Conservation (phyloP, 2,113 vertebrate species). For the Limnothrissa miodon region DNA sequence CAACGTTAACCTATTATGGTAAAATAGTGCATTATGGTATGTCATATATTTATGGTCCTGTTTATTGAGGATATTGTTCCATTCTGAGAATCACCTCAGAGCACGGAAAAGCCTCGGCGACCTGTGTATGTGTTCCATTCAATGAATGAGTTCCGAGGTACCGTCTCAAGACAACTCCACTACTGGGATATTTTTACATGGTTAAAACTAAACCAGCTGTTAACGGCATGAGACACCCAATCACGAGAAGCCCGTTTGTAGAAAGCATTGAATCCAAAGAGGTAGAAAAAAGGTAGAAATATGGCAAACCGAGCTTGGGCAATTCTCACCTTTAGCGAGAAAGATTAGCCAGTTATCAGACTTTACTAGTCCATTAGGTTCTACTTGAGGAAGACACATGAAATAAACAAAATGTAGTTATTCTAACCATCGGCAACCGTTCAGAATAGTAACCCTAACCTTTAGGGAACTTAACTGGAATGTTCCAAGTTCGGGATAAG, state of each 20-base stretch:
- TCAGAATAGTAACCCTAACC: background rate
- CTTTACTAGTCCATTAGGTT: too few relatives aligned
- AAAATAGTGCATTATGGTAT: too few relatives aligned
- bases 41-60: constrained; percentile 19
- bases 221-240: background rate
- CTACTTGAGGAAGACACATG: too few relatives aligned
- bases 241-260: too few relatives aligned
- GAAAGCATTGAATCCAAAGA: too few relatives aligned
- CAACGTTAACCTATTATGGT: too few relatives aligned
- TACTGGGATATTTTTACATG: background rate
- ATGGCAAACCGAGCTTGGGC: too few relatives aligned
- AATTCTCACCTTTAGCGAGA: too few relatives aligned
- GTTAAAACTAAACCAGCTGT: background rate
- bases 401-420: background rate
- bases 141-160: background rate
- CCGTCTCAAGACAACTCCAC: background rate
- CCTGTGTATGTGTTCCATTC: background rate
- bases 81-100: constrained; percentile 32
- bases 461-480: background rate
- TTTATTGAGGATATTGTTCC: constrained; percentile 40
- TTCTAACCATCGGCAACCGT: background rate
- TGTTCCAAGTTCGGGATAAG: background rate
- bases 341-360: too few relatives aligned
- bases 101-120: constrained; percentile 24
- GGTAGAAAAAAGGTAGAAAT: too few relatives aligned